phyloP scores from a whole-genome alignment of 2,888 invertebrate species.

The Antitype chi region DNA sequence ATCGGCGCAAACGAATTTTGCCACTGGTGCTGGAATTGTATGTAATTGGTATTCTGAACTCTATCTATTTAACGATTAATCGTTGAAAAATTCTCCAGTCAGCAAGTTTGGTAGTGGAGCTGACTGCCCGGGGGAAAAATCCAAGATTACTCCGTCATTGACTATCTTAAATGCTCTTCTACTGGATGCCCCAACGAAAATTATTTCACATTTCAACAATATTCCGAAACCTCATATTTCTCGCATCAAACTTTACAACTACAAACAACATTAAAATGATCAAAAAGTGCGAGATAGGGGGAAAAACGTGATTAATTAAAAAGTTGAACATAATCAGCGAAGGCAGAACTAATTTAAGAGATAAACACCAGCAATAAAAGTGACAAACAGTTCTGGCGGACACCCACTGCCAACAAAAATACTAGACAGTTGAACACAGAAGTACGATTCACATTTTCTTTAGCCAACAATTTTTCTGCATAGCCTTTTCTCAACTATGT shows the following conservation, averaged over 20 bases:
- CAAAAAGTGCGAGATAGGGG: slow-evolving; percentile 53
- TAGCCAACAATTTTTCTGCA: background rate
- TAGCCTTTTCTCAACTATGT: background rate
- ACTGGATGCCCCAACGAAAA: background rate
- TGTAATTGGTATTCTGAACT: background rate
- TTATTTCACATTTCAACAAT: slow-evolving; percentile 12
- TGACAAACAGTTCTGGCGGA: slow-evolving; percentile 60
- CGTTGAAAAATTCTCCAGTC: too few species aligned
- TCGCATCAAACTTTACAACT: slow-evolving; percentile 40
- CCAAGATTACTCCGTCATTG: background rate
- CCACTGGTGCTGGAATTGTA: background rate
- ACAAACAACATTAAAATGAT: slow-evolving; percentile 53
- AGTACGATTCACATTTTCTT: slow-evolving; percentile 11
- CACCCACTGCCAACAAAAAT: slow-evolving; percentile 51
- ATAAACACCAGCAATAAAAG: slow-evolving; percentile 68
- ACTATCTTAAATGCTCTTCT: background rate
- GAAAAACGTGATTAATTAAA: slow-evolving; percentile 61
- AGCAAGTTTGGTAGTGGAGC: background rate
- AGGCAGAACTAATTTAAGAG: slow-evolving; percentile 66
- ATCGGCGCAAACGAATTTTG: background rate
- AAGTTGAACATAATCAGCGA: slow-evolving; percentile 67
- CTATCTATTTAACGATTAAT: background rate
- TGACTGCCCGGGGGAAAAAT: background rate
- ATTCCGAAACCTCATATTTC: slow-evolving; percentile 27
- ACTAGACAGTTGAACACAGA: slow-evolving; percentile 23